Conservation (phyloP, 2,113 vertebrate genomes). For the Theristicus caerulescens region DNA sequence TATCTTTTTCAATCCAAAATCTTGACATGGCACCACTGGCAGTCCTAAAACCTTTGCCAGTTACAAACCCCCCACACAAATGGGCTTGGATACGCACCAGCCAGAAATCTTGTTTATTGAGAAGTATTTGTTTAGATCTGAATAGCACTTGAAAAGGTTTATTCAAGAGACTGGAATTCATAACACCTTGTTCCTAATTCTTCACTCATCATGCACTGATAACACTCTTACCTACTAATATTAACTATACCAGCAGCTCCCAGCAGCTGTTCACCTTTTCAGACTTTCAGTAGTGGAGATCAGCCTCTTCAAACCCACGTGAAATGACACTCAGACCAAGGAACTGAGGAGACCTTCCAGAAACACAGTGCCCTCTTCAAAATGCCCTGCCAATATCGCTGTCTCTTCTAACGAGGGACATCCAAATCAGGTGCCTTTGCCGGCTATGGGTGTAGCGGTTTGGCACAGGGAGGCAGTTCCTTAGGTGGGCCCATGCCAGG, state of each 20-base stretch:
- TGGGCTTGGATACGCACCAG: fast-evolving
- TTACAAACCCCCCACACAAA: background rate
- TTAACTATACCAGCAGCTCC: background rate
- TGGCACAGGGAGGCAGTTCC: background rate
- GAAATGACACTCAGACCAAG: background rate
- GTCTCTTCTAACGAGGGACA: background rate
- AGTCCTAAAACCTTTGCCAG: background rate
- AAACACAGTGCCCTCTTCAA: background rate
- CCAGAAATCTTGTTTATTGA: background rate
- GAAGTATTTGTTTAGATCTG: background rate
- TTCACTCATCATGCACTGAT: background rate
- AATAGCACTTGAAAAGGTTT: background rate
- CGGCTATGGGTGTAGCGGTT: background rate
- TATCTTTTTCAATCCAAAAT: background rate
- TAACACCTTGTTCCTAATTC: background rate
- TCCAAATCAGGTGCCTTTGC: background rate
- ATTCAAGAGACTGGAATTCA: background rate
- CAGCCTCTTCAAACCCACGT: background rate
- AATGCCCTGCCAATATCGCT: background rate
- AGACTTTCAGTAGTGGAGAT: background rate
- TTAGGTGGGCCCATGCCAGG: background rate
- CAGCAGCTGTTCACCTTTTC: background rate
- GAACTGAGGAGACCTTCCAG: background rate
- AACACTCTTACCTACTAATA: background rate
- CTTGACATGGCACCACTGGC: background rate